Conservation (phyloP, 92 coral and sea anemone species). For the Palythoa caribaeorum region DNA sequence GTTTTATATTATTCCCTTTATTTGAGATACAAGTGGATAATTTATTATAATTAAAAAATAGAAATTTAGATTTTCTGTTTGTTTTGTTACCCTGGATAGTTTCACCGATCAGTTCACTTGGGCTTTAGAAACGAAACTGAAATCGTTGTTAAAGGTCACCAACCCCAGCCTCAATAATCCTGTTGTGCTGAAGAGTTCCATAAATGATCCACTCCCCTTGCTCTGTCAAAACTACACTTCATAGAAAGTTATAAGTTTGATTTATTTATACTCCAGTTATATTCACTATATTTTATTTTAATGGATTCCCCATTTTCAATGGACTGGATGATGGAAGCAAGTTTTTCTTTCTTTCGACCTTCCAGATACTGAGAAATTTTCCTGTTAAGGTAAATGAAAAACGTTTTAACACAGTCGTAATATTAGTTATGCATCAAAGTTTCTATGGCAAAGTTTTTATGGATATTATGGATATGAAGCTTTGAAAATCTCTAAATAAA, state of each 20-base stretch:
- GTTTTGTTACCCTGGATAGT: no score
- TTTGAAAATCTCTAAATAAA: not conserved
- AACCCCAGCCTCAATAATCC: no score
- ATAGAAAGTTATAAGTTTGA: constrained; percentile 64
- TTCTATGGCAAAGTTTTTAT: not conserved
- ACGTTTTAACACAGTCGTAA: not conserved
- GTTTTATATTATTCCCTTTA: no score
- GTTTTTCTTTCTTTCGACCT: constrained; percentile 50
- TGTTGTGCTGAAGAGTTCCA: no score
- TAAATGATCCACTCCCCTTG: no score
- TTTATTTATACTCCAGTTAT: constrained; percentile 88
- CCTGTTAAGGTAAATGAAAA: constrained; percentile 39
- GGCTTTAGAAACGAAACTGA: no score
- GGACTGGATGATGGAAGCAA: constrained; percentile 55
- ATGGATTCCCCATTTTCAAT: constrained; percentile 57
- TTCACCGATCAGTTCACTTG: no score
- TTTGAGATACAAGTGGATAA: no score
- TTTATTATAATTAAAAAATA: no score
- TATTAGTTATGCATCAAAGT: not conserved
- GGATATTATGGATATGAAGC: not conserved
- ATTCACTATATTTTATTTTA: constrained; percentile 69
- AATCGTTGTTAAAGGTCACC: no score
- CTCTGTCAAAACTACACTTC: not conserved
- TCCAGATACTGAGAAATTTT: constrained; percentile 74
- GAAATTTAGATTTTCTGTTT: no score